Conservation (phyloP, 2,113 vertebrate genomes). For the Pogonocichla stellata region DNA sequence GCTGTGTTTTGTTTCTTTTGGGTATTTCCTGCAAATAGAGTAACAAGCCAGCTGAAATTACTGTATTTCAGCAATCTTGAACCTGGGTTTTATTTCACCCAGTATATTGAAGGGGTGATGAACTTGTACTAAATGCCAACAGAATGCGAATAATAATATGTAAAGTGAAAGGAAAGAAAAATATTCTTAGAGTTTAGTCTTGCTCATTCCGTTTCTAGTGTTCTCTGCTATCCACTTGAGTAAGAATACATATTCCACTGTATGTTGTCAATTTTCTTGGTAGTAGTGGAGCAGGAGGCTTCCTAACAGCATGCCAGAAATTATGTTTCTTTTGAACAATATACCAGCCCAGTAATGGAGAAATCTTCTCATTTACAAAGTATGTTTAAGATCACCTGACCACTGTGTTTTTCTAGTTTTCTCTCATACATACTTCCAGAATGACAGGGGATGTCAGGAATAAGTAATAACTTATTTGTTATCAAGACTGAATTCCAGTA, state of each 20-base stretch:
- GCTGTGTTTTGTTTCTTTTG: neutral
- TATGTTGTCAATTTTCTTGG: neutral
- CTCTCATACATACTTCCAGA: neutral
- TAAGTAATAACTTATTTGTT: neutral
- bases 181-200: neutral
- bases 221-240: neutral
- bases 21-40: neutral
- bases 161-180: neutral
- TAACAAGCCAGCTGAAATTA: neutral
- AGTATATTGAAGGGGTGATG: neutral
- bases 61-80: neutral
- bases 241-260: neutral
- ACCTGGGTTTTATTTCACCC: neutral
- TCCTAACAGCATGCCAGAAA: neutral
- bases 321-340: neutral
- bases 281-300: neutral
- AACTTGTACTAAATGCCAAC: neutral
- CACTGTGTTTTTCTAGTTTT: neutral
- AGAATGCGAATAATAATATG: neutral
- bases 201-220: neutral
- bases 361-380: neutral
- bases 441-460: neutral
- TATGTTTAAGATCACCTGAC: neutral
- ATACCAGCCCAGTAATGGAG: neutral
- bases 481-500: neutral